Percentiles rank a stretch among this genome's conserved stretches.
Evolutionary conservation across 37 sponge, comb jelly and placozoan species (phyloP).

Genomic region (Halichondria panicea): DNA sequence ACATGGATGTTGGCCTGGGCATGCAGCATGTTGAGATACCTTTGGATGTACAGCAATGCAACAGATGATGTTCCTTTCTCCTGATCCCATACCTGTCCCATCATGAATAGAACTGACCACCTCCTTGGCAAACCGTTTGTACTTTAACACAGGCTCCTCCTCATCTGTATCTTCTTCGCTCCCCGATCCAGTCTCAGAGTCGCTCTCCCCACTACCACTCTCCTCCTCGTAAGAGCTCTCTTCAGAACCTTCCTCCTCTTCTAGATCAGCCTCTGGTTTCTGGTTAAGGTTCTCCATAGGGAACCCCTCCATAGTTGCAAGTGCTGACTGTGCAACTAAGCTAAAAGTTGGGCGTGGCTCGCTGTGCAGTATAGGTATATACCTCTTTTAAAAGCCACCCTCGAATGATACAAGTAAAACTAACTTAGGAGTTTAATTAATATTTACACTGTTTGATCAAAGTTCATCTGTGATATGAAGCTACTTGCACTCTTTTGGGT

Average conservation of each 20-base stretch:
- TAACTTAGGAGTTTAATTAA: too few relatives aligned
- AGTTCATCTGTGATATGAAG: too few relatives aligned
- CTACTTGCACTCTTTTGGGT: not conserved
- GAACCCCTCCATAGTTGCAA: too few relatives aligned
- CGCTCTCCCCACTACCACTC: not conserved
- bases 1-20: too few relatives aligned
- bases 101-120: conserved; percentile 45
- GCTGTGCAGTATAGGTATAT: too few relatives aligned
- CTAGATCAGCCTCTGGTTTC: too few relatives aligned
- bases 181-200: not conserved
- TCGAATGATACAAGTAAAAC: too few relatives aligned
- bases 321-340: too few relatives aligned
- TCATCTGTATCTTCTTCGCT: conserved; percentile 26
- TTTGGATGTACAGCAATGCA: conserved; percentile 88
- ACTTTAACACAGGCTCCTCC: conserved; percentile 83
- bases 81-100: not conserved
- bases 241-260: conserved; percentile 16
- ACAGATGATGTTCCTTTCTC: conserved; percentile 24
- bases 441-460: too few relatives aligned
- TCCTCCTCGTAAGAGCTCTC: not conserved
- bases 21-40: conserved; percentile 10
- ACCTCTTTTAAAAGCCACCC: too few relatives aligned
- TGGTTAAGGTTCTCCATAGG: too few relatives aligned
- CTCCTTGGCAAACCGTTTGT: conserved; percentile 77
- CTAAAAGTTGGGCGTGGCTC: too few relatives aligned